phyloP scores from a whole-genome alignment of 2,113 vertebrate genomes.

The Chloropsis hardwickii region DNA sequence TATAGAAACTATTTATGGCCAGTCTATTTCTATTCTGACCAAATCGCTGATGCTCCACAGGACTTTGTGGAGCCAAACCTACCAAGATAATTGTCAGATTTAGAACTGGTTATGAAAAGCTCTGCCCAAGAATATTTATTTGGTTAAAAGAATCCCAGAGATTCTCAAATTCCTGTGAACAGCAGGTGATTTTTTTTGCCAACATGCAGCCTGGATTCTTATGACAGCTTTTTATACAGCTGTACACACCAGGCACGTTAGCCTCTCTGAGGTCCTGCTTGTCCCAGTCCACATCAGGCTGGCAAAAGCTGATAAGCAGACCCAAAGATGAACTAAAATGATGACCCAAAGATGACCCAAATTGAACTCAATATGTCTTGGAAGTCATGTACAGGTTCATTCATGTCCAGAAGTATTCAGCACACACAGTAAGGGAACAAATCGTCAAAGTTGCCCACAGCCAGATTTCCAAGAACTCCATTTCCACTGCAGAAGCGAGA shows the following conservation, averaged over 20 bases:
- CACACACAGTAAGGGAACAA: neutral
- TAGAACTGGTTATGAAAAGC: slow-evolving; percentile 38
- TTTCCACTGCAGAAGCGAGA: neutral
- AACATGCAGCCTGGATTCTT: slow-evolving; percentile 3
- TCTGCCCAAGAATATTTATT: slow-evolving; percentile 60
- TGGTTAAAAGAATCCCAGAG: slow-evolving; percentile 56
- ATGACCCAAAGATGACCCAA: neutral
- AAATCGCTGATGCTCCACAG: neutral
- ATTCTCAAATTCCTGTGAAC: slow-evolving; percentile 46
- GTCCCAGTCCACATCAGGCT: neutral
- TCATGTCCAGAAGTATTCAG: neutral
- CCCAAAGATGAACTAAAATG: neutral
- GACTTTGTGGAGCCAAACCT: slow-evolving; percentile 23
- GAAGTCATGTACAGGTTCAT: neutral
- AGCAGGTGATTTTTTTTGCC: slow-evolving; percentile 64
- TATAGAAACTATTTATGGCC: slow-evolving; percentile 56
- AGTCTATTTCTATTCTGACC: slow-evolving; percentile 51
- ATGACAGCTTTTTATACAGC: neutral
- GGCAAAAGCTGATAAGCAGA: neutral
- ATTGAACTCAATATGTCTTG: neutral
- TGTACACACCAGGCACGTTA: neutral
- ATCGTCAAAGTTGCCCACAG: neutral
- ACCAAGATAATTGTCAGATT: slow-evolving; percentile 58
- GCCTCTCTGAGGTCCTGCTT: neutral
- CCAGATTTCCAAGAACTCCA: neutral